Evolutionary conservation across 23 tunicate genomes (phyloP).

Genomic region (Ciona savignyi): DNA sequence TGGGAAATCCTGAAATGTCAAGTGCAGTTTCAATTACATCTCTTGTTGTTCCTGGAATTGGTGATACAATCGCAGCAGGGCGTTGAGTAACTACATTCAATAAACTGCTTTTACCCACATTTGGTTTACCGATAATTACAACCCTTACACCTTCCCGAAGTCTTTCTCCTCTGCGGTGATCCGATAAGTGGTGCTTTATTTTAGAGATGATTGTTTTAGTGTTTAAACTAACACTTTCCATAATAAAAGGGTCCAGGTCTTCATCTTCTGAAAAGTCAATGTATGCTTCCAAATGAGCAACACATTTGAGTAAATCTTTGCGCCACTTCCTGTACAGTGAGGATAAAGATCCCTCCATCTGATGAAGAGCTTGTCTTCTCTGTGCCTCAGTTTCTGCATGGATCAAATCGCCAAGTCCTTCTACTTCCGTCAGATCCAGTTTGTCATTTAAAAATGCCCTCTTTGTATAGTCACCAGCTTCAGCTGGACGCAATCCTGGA

Average conservation of each 20-base stretch:
- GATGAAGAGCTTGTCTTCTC: slow-evolving; percentile 74
- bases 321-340: slow-evolving; percentile 42
- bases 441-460: slow-evolving; percentile 81
- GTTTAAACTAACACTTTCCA: slow-evolving; percentile 11
- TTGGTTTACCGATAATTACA: slow-evolving; percentile 72
- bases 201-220: slow-evolving; percentile 7
- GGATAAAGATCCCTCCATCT: slow-evolving; percentile 84
- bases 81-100: slow-evolving; percentile 62
- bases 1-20: slow-evolving; percentile 81
- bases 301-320: slow-evolving; percentile 31
- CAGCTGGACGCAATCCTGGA: slow-evolving; percentile 67
- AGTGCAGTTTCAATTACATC: slow-evolving; percentile 79
- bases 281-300: slow-evolving; percentile 83
- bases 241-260: slow-evolving; percentile 39
- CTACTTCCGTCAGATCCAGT: slow-evolving; percentile 90
- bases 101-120: slow-evolving; percentile 92
- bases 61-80: slow-evolving; percentile 91
- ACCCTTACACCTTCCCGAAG: slow-evolving; percentile 69
- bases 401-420: slow-evolving; percentile 92
- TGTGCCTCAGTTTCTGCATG: slow-evolving; percentile 96
- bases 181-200: slow-evolving; percentile 48
- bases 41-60: slow-evolving; percentile 91
- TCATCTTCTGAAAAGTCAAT: slow-evolving; percentile 92
- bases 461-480: slow-evolving; percentile 88
- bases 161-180: slow-evolving; percentile 66